Evolutionary conservation across 2,888 invertebrate species (phyloP).

Genomic region (Agonopterix alstromeriana): DNA sequence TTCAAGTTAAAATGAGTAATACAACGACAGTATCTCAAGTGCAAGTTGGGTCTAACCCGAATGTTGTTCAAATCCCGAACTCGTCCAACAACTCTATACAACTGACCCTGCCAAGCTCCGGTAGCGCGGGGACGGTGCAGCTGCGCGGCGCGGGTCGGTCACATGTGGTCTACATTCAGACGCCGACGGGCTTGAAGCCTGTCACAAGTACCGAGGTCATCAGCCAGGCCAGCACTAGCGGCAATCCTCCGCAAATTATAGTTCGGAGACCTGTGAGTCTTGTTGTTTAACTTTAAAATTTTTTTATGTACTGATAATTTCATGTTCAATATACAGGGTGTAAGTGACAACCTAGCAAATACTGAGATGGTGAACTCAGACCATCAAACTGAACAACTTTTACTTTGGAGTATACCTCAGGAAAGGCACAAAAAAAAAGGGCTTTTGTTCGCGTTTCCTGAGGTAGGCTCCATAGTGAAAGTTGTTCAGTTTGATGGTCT

Average conservation of each 20-base stretch:
- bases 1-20: constrained; percentile 56
- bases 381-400: too few relatives aligned
- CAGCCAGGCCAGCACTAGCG: constrained; percentile 66
- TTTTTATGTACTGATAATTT: too few relatives aligned
- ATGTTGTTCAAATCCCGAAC: constrained; percentile 59
- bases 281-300: too few relatives aligned
- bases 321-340: too few relatives aligned
- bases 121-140: constrained; percentile 32
- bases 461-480: too few relatives aligned
- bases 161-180: constrained; percentile 78
- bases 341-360: too few relatives aligned
- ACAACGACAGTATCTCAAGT: constrained; percentile 50
- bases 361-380: too few relatives aligned
- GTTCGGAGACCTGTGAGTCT: constrained; percentile 71
- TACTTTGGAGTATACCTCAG: too few relatives aligned
- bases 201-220: constrained; percentile 66
- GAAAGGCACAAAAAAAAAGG: too few relatives aligned
- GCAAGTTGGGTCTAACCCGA: constrained; percentile 49
- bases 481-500: too few relatives aligned
- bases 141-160: constrained; percentile 49
- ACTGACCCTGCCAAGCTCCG: constrained; percentile 34
- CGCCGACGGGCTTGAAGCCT: constrained; percentile 67
- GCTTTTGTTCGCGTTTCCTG: too few relatives aligned
- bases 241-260: constrained; percentile 70
- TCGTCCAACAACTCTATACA: constrained; percentile 58